Conservation (phyloP, 1,140 invertebrate genomes). For the Armadillidium nasatum region DNA sequence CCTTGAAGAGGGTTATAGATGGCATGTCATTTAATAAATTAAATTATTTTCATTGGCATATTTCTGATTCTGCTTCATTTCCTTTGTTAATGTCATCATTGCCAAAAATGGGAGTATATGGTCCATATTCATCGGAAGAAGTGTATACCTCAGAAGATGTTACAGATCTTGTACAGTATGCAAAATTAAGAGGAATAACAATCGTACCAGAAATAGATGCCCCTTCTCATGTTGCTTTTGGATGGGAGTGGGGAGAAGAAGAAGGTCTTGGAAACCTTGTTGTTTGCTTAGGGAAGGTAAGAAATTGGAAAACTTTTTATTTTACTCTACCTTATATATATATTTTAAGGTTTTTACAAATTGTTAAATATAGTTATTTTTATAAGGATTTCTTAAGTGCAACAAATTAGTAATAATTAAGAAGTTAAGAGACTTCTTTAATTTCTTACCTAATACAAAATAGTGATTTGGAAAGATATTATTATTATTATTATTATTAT, state of each 20-base stretch:
- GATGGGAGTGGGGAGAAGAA: constrained; percentile 69
- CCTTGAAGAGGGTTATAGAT: constrained; percentile 68
- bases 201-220: constrained; percentile 83
- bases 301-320: not conserved
- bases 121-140: constrained; percentile 60
- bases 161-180: constrained; percentile 64
- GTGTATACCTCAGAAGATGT: constrained; percentile 65
- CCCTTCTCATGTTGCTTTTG: constrained; percentile 80
- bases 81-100: constrained; percentile 65
- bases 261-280: constrained; percentile 55
- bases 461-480: too few species aligned
- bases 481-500: too few species aligned
- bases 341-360: too few species aligned
- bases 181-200: constrained; percentile 66
- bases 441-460: too few species aligned
- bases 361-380: too few species aligned
- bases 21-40: constrained; percentile 75
- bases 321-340: too few species aligned
- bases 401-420: too few species aligned
- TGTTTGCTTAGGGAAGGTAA: constrained; percentile 54
- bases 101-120: constrained; percentile 64
- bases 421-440: too few species aligned
- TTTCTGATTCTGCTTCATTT: constrained; percentile 80
- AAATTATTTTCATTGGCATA: constrained; percentile 84
- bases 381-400: too few species aligned